Conservation (phyloP, 2,797 vertebrate genomes). For the Pseudopleuronectes americanus region DNA sequence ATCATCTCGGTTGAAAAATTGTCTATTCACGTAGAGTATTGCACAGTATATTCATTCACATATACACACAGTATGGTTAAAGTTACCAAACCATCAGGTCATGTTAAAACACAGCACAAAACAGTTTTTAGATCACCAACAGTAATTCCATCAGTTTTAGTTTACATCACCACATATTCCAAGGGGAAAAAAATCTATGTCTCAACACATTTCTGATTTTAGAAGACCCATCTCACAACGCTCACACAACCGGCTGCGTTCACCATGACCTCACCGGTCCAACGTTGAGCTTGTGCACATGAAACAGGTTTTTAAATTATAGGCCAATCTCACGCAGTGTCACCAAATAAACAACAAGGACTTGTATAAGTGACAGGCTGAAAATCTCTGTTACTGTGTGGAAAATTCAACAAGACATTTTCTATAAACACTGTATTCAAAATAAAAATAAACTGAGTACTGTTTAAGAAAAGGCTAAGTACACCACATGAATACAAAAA, state of each 20-base stretch:
- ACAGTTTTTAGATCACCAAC: conserved; percentile 6
- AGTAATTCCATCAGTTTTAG: too few relatives aligned
- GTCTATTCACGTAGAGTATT: conserved; percentile 17
- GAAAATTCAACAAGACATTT: conserved; percentile 9
- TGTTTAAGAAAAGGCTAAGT: conserved; percentile 11
- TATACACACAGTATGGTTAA: not conserved
- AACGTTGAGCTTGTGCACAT: not conserved
- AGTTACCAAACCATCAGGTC: not conserved
- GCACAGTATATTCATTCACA: conserved; percentile 30
- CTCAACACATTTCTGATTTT: not conserved
- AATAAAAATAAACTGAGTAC: not conserved
- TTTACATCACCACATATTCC: conserved; percentile 14
- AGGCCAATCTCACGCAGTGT: conserved; percentile 2
- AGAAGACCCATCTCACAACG: not conserved
- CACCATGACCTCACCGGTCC: not conserved
- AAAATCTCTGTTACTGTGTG: not conserved
- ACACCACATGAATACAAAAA: not conserved
- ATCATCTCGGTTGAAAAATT: conserved; percentile 7
- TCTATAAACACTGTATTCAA: not conserved
- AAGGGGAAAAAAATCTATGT: not conserved
- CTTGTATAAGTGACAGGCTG: not conserved
- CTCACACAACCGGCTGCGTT: not conserved
- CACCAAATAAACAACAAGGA: not conserved
- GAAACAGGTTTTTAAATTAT: not conserved
- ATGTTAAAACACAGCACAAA: conserved; percentile 11